Conservation (phyloP, 2,797 vertebrate genomes). For the Philypnodon macrostomus region DNA sequence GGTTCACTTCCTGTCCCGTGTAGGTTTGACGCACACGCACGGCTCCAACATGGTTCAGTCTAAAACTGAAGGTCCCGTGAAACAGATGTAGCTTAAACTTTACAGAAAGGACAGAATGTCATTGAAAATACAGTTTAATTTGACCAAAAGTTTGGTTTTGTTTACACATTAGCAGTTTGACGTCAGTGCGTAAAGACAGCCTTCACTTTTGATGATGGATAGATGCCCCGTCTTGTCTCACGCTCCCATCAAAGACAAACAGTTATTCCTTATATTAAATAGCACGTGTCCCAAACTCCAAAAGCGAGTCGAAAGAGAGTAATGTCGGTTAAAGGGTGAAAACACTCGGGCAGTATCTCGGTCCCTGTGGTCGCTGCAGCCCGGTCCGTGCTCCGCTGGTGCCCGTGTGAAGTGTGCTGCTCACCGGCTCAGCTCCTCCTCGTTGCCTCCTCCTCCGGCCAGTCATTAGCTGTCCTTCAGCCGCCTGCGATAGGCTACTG, state of each 20-base stretch:
- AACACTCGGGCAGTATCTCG: not conserved
- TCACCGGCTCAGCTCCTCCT: constrained; percentile 60
- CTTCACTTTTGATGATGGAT: constrained; percentile 12
- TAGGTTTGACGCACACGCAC: constrained; percentile 64
- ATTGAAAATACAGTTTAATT: not conserved
- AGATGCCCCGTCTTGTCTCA: constrained; percentile 17
- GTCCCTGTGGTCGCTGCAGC: constrained; percentile 5
- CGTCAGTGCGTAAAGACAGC: constrained; percentile 11
- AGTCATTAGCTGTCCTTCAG: constrained; percentile 55
- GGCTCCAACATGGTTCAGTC: constrained; percentile 52
- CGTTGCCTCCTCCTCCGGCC: constrained; percentile 55
- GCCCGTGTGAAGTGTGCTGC: constrained; percentile 46
- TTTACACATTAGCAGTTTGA: constrained; percentile 17
- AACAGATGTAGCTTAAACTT: constrained; percentile 14
- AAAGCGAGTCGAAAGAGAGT: not conserved
- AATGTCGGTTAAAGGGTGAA: constrained; percentile 10
- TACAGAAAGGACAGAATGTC: not conserved
- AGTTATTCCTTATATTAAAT: constrained; percentile 10
- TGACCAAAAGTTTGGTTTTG: not conserved
- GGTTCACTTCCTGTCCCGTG: constrained; percentile 74
- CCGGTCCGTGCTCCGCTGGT: constrained; percentile 26
- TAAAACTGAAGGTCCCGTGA: constrained; percentile 17
- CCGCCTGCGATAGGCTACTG: constrained; percentile 68
- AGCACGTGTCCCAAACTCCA: constrained; percentile 29
- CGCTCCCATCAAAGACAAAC: constrained; percentile 10